phyloP scores from a whole-genome alignment of 2,888 invertebrate genomes.

The Phania funesta region DNA sequence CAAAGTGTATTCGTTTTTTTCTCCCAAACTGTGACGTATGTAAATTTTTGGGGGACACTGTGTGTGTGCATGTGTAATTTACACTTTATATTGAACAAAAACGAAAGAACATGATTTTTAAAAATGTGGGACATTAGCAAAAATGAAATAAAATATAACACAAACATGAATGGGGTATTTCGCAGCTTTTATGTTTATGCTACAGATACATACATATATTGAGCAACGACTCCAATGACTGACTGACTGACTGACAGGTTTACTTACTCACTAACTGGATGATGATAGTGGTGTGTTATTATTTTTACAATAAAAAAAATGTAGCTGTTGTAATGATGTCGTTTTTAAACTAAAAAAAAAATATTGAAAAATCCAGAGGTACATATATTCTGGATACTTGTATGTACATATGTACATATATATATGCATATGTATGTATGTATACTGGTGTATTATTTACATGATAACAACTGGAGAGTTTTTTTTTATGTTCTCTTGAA shows the following conservation, averaged over 20 bases:
- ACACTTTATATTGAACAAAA: constrained; percentile 48
- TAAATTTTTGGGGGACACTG: constrained; percentile 18
- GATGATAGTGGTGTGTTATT: constrained; percentile 39
- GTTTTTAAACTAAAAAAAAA: constrained; percentile 30
- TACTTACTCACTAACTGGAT: constrained; percentile 50
- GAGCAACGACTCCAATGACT: constrained; percentile 53
- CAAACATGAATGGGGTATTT: constrained; percentile 43
- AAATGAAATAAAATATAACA: constrained; percentile 22
- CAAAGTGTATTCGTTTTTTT: background rate
- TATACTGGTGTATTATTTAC: constrained; percentile 10
- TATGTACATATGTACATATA: background rate
- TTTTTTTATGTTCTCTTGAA: constrained; percentile 34
- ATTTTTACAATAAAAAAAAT: constrained; percentile 38
- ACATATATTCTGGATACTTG: background rate
- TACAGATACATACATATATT: constrained; percentile 6
- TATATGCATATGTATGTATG: background rate
- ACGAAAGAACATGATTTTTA: constrained; percentile 43
- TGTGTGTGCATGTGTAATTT: constrained; percentile 23
- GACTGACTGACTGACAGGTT: constrained; percentile 50
- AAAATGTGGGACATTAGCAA: constrained; percentile 59
- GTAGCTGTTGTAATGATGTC: constrained; percentile 26
- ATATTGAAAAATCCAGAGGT: background rate
- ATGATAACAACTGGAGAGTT: constrained; percentile 41
- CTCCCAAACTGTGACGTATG: background rate
- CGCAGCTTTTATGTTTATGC: constrained; percentile 37